Conservation (phyloP, 2,797 vertebrate genomes). For the Gymnothorax javanicus region DNA sequence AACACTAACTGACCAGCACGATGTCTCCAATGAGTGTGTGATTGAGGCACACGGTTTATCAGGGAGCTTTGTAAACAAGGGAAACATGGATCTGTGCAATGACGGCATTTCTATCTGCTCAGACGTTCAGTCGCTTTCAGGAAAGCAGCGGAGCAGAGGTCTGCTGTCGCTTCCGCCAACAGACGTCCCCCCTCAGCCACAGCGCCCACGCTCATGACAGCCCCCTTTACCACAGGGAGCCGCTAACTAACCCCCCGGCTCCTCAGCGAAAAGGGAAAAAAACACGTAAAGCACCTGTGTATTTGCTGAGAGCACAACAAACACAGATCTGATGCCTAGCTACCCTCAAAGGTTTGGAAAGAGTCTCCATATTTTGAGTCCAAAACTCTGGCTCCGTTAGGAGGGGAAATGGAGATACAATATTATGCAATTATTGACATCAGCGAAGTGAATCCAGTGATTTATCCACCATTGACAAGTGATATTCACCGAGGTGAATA, state of each 20-base stretch:
- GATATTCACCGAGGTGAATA: too few relatives aligned
- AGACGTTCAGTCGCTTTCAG: background rate
- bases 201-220: background rate
- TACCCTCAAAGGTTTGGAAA: background rate
- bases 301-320: constrained; percentile 16
- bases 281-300: constrained; percentile 28
- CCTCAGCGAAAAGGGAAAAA: constrained; percentile 26
- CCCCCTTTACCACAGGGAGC: constrained; percentile 2
- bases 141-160: background rate
- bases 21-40: background rate
- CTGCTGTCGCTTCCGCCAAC: background rate
- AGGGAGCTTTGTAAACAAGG: background rate
- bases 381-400: constrained; percentile 13
- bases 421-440: too few relatives aligned
- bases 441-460: too few relatives aligned
- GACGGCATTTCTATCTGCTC: background rate
- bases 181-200: background rate
- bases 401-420: background rate
- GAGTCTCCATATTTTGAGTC: constrained; percentile 18
- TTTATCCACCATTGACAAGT: too few relatives aligned
- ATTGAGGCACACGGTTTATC: background rate
- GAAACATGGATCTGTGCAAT: background rate
- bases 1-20: background rate
- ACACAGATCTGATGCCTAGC: background rate
- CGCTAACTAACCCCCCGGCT: background rate